Conservation (phyloP, 2,113 vertebrate genomes). For the Xiphorhynchus elegans region DNA sequence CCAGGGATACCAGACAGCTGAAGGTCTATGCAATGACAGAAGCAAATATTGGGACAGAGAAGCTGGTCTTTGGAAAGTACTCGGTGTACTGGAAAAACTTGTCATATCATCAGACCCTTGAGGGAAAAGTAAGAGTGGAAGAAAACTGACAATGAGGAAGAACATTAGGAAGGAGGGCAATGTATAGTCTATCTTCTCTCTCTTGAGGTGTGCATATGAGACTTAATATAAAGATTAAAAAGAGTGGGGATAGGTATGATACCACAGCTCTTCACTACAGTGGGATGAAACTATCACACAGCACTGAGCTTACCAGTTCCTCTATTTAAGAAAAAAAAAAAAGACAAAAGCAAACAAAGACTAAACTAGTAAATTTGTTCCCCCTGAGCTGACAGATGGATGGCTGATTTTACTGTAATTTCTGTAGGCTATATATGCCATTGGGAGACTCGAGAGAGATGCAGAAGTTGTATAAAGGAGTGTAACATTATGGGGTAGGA, state of each 20-base stretch:
- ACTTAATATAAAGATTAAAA: neutral
- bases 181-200: neutral
- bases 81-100: neutral
- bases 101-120: neutral
- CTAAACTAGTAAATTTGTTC: neutral
- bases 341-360: neutral
- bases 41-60: neutral
- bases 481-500: neutral
- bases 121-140: neutral
- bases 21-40: neutral
- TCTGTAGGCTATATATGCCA: neutral
- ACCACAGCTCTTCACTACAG: neutral
- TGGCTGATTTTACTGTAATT: neutral
- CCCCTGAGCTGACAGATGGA: neutral
- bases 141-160: neutral
- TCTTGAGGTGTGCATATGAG: neutral
- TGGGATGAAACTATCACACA: neutral
- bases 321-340: neutral
- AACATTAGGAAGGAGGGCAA: neutral
- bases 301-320: neutral
- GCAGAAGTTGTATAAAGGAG: neutral
- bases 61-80: neutral
- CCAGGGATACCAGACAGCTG: neutral
- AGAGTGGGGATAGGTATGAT: neutral
- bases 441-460: neutral